Evolutionary conservation across 1,140 invertebrate species (phyloP).

Genomic region (Aphelenchoides fujianensis): DNA sequence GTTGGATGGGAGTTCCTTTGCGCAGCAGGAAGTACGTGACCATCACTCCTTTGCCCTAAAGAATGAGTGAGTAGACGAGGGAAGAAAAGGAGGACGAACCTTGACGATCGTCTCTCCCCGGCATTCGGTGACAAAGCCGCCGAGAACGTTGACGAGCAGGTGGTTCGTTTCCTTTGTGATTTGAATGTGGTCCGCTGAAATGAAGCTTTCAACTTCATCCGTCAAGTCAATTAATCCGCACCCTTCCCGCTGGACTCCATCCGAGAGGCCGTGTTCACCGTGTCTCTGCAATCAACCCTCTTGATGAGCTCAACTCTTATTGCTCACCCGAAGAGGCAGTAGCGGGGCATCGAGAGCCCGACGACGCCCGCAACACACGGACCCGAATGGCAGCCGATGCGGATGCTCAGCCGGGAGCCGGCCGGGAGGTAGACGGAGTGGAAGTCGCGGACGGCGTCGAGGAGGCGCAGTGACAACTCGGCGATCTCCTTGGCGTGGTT

Average conservation of each 20-base stretch:
- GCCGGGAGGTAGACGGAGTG: slow-evolving; percentile 17
- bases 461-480: slow-evolving; percentile 48
- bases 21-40: slow-evolving; percentile 60
- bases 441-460: slow-evolving; percentile 69
- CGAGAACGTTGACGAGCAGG: slow-evolving; percentile 36
- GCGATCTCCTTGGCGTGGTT: slow-evolving; percentile 69
- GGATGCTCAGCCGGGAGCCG: slow-evolving; percentile 17
- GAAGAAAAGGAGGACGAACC: no score
- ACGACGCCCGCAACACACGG: slow-evolving; percentile 51
- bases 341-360: slow-evolving; percentile 61
- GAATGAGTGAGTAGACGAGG: no score
- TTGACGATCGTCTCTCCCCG: slow-evolving; percentile 2
- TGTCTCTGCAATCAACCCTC: background rate
- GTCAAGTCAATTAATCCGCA: no score
- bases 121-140: slow-evolving; percentile 2
- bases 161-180: slow-evolving; percentile 40
- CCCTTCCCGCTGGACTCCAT: slow-evolving; percentile 65
- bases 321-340: slow-evolving; percentile 75
- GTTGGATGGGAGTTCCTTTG: background rate
- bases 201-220: no score
- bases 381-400: slow-evolving; percentile 89
- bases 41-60: slow-evolving; percentile 51
- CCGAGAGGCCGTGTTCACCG: slow-evolving; percentile 78
- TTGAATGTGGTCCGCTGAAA: slow-evolving; percentile 36
- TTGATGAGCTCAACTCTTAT: slow-evolving; percentile 64